Conservation (phyloP, 30 jellyfish, hydroid and myxozoan genomes). For the Aurelia coerulea region DNA sequence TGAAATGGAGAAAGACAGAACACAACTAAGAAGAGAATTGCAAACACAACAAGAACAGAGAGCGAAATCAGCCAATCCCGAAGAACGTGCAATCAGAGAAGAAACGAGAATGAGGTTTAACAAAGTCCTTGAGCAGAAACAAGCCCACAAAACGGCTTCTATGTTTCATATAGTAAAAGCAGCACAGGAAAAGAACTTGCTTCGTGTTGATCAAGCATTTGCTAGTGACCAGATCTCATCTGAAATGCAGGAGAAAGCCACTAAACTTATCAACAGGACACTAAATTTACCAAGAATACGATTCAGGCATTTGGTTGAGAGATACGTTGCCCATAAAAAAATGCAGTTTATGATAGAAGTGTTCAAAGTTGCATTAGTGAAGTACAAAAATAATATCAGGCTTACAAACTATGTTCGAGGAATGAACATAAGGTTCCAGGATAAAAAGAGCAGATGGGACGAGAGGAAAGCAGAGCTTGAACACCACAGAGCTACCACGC, state of each 20-base stretch:
- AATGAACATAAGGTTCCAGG: constrained; percentile 56
- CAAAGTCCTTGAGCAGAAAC: neutral
- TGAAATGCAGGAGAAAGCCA: constrained; percentile 55
- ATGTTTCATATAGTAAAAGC: constrained; percentile 38
- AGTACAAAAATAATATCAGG: constrained; percentile 65
- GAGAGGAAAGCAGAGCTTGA: constrained; percentile 58
- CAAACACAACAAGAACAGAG: constrained; percentile 31
- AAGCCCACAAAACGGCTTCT: constrained; percentile 29
- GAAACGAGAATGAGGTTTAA: too few species aligned
- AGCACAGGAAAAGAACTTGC: constrained; percentile 50
- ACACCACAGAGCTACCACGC: constrained; percentile 28
- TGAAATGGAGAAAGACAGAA: constrained; percentile 45
- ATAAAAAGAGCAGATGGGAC: constrained; percentile 61
- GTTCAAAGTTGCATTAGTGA: constrained; percentile 47
- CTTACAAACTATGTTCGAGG: constrained; percentile 37
- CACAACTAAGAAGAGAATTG: constrained; percentile 45
- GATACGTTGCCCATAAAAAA: constrained; percentile 66
- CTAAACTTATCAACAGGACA: constrained; percentile 47
- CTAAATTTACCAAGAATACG: constrained; percentile 75
- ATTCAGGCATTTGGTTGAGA: constrained; percentile 70
- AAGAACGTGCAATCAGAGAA: neutral
- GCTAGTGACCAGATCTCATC: constrained; percentile 52
- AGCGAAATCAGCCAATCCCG: neutral
- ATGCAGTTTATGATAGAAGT: constrained; percentile 41
- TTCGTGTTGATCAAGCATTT: constrained; percentile 61